phyloP scores from a whole-genome alignment of 2,797 vertebrate genomes.

The Gambelia wislizenii region DNA sequence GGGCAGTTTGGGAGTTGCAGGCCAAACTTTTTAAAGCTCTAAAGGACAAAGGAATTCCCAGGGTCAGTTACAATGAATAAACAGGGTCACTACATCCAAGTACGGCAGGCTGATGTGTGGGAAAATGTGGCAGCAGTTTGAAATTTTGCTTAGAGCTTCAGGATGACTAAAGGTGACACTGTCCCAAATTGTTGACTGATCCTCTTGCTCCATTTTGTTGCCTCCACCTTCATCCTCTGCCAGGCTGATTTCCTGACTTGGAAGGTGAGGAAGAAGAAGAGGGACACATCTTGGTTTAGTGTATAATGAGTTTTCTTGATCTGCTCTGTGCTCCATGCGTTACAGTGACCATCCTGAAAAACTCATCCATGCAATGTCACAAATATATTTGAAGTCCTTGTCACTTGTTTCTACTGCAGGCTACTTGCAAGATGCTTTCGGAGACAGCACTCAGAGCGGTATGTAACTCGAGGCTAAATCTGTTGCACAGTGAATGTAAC shows the following conservation, averaged over 20 bases:
- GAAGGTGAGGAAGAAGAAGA: neutral
- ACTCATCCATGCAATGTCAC: constrained; percentile 57
- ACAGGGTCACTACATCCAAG: neutral
- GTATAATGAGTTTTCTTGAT: constrained; percentile 53
- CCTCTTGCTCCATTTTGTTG: neutral
- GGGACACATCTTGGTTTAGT: constrained; percentile 13
- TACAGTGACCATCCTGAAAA: constrained; percentile 43
- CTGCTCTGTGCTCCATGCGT: constrained; percentile 39
- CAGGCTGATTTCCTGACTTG: neutral
- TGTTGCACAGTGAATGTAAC: constrained; percentile 72
- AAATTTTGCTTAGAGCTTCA: neutral
- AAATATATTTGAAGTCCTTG: constrained; percentile 61
- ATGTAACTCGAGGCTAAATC: constrained; percentile 69
- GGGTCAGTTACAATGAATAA: neutral
- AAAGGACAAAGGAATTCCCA: neutral
- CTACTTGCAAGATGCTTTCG: constrained; percentile 65
- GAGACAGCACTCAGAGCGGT: constrained; percentile 64
- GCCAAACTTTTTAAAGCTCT: too few relatives aligned
- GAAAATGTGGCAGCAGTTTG: neutral
- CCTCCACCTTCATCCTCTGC: neutral
- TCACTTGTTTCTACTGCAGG: constrained; percentile 67
- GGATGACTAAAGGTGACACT: neutral
- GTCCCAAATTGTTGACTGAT: neutral
- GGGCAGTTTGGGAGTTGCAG: too few relatives aligned
- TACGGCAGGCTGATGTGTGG: neutral